Conservation (phyloP, 2,113 vertebrate genomes). For the Desmodus rotundus region DNA sequence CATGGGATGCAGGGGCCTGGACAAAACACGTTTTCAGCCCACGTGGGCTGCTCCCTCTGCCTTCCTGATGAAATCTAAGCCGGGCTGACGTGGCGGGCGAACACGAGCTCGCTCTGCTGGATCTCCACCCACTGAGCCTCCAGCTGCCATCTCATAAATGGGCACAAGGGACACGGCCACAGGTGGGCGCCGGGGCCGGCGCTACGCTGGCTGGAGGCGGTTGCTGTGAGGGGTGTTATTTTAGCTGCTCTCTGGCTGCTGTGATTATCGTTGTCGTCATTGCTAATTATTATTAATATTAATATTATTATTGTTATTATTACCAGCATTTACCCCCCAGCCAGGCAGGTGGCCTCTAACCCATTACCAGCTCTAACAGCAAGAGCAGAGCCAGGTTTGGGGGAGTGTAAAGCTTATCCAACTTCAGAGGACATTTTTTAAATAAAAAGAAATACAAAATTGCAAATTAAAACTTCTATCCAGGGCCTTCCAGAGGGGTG, state of each 20-base stretch:
- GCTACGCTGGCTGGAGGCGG: accelerated
- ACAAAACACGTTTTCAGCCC: neutral
- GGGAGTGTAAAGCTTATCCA: neutral
- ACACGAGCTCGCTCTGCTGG: accelerated
- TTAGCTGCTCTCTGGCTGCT: neutral
- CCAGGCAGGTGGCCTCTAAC: neutral
- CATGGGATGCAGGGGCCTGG: neutral
- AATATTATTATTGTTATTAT: accelerated
- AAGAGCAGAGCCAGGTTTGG: neutral
- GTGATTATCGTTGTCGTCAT: accelerated
- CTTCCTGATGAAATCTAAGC: neutral
- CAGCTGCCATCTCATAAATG: neutral
- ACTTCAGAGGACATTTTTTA: neutral
- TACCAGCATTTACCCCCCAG: too few species aligned
- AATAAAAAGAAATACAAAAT: neutral
- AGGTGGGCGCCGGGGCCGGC: accelerated
- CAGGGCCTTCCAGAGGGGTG: neutral
- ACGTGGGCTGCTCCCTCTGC: neutral
- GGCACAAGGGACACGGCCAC: accelerated
- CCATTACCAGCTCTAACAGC: neutral
- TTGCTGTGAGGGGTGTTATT: accelerated
- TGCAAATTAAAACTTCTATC: neutral
- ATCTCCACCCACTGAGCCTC: neutral
- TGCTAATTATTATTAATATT: too few species aligned
- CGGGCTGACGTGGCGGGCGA: accelerated